Base-by-base conservation (phyloP, 2,888 invertebrate genomes). In the Lepeophtheirus nordmannii region DNA sequence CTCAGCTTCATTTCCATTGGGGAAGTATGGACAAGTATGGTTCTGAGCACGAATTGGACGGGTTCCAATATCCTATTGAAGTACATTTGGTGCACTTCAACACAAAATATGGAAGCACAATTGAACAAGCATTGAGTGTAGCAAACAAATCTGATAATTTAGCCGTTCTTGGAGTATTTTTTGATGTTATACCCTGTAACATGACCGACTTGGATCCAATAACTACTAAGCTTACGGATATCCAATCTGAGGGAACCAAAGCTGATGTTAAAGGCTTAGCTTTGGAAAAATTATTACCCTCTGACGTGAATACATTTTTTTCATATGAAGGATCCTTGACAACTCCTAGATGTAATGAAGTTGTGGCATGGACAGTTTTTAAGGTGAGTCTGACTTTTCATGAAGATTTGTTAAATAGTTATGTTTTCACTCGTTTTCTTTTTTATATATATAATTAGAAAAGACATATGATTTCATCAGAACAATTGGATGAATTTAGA, bases 1-100 rank as follows among this genome's bases (percentile, higher is more conserved):
- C 53, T 5, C 53, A 46, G 53, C 53, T 46, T 46, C 53, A 46
- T 46, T 46, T 46, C 53, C 53, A 46, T 46, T 46, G 53, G 53
- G 53, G 53, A 8, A 8, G 8, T 46, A 17, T n/a, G 14, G 17
- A 46, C 53, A 46, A 46, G 8, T 46, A 46, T 17, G 53, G 53
- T 46, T 46, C 53, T 8, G 53, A 46, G 53, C 53, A 46, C 17
- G n/a, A 5, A 14, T 3, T 46, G 53, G 53, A 46, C 53, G 53
- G 53, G 5, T 46, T n/a, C 53, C 53, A 46, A 17, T 14, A 14
- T 17, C 53, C 53, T 17, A 46, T 46, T 46, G 53, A 46, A 17
- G 53, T 46, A n/a, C 53, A 46, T 46, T 17, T 46, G n/a, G 53
- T 46, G 2, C 53, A 46, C 53, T 46, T 46, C 8, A 46, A 46